Evolutionary conservation across 2,113 vertebrate species (phyloP), one percentile per base, ranked within the genome.

Genomic region (Channa maculata): DNA sequence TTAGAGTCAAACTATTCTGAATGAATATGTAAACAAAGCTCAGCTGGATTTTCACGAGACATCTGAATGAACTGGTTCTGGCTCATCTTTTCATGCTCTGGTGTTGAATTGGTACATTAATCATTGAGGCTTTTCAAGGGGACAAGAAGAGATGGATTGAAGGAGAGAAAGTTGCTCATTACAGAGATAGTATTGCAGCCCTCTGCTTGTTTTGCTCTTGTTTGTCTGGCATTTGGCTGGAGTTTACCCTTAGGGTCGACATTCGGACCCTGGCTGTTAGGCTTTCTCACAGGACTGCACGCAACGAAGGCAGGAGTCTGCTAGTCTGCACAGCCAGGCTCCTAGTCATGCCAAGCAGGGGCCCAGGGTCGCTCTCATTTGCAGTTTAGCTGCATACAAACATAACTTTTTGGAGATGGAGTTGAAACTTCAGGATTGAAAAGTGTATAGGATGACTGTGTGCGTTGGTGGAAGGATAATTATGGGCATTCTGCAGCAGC

Each of bases 161-260:
- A 46, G 37, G 49, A 81, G 69, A 70, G 64, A 77, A 68, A 65
- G 63, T 68, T 48, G 61, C 75, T 85, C 82, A 87, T 90, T 84
- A 85, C 72, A 66, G 52, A 54, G 53, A 81, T 45, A 43, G 33
- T 36, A 68, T 48, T 49, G 68, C 65, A 62, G 34, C 49, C 61
- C 55, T 81, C 77, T 75, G 50, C 72, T 65, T 65, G 45, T 70
- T 82, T 79, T 77, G 65, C 62, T 77, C 79, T 87, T 87, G 84
- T 91, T 90, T 88, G 83, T 76, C 62, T 71, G 77, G 71, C 83
- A 86, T 92, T 87, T 77, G 65, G 66, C 57, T 75, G 39, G 49
- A 92, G 91, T 93, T 92, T 93, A 90, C 85, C 80, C 81, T 87
- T 88, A 67, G 65, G 87, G 67, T 92, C 82, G 75, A 94, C 85